Conservation (phyloP, 2,888 invertebrate species). For the Nasonovia ribisnigri region DNA sequence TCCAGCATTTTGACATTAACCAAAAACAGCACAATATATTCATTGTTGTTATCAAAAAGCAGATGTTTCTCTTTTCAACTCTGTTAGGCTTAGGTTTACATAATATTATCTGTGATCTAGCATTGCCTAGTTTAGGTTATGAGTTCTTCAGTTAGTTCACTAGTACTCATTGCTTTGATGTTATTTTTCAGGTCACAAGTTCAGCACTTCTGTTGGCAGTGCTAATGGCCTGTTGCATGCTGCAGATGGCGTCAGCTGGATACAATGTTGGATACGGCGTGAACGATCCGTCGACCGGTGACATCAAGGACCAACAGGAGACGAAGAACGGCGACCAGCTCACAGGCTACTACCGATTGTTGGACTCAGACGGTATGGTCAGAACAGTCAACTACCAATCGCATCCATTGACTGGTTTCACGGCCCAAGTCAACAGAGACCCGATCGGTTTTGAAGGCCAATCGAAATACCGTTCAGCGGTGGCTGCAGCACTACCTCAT, state of each 20-base stretch:
- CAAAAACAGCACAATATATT: neutral
- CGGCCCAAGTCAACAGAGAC: neutral
- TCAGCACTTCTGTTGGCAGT: neutral
- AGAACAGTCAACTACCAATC: slow-evolving; percentile 44
- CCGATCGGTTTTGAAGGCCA: neutral
- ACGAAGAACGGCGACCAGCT: neutral
- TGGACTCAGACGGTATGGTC: slow-evolving; percentile 5
- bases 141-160: neutral
- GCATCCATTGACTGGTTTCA: slow-evolving; percentile 13
- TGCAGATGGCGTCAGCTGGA: neutral
- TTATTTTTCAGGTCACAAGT: neutral
- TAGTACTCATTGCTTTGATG: neutral
- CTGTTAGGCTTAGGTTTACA: neutral
- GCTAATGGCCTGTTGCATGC: neutral
- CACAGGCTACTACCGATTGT: neutral
- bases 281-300: neutral
- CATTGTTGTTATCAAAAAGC: neutral
- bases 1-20: neutral
- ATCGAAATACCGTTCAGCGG: neutral
- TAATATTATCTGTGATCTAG: neutral
- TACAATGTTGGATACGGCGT: slow-evolving; percentile 18
- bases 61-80: neutral
- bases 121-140: neutral
- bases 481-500: too few species aligned
- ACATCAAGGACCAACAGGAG: slow-evolving; percentile 36